These are phyloP conservation scores for Ylistrum balloti DNA, from an alignment of 1,140 invertebrate species.

Conservation along the genomic window DNA sequence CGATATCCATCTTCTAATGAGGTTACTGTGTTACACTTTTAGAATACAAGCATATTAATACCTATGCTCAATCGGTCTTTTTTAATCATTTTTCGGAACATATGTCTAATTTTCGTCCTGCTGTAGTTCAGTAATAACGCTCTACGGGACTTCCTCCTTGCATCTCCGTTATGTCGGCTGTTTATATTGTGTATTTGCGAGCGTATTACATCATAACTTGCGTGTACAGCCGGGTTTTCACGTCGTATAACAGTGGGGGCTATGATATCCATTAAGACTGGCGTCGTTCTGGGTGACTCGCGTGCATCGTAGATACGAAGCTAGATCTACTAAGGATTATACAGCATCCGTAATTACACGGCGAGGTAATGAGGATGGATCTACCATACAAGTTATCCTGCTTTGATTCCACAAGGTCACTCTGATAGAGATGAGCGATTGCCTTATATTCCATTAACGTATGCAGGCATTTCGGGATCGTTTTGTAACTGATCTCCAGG, in stretches of 20 bases:
- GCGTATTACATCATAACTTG: conserved; percentile 13
- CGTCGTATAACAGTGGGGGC: conserved; percentile 13
- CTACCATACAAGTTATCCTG: background rate
- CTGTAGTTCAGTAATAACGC: background rate
- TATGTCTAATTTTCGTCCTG: background rate
- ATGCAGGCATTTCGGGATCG: background rate
- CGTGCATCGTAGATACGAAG: background rate
- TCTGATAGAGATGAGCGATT: background rate
- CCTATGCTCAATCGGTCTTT: no score
- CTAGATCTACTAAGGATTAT: background rate
- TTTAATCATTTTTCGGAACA: background rate
- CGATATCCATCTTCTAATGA: no score
- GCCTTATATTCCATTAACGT: background rate
- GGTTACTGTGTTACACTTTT: no score
- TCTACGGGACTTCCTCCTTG: background rate
- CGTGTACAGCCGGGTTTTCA: background rate
- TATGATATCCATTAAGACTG: background rate
- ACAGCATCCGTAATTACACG: background rate
- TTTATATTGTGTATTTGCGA: background rate
- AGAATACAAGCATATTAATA: no score
- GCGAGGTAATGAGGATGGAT: background rate
- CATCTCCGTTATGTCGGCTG: background rate
- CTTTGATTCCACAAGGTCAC: conserved; percentile 1
- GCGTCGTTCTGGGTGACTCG: conserved; percentile 36
- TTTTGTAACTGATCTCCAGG: background rate